A percentile compares a stretch with the other conserved stretches of the same genome.
These are phyloP conservation scores for Corvus moneduloides DNA, from an alignment of 2,113 vertebrate species.

Conservation along the genomic window DNA sequence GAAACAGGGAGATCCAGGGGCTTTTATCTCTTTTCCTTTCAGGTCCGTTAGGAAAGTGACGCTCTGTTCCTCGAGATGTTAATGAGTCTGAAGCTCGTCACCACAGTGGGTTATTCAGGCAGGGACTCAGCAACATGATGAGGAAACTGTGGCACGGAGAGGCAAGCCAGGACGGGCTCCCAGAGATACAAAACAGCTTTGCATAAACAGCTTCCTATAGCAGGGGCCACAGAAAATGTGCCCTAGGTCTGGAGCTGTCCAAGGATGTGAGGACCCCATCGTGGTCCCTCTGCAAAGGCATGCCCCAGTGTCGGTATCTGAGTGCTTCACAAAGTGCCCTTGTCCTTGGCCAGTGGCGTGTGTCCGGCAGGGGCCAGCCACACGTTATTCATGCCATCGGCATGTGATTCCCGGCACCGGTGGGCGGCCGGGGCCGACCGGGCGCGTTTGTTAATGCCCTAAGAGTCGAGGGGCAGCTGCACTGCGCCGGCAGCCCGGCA, in stretches of 20 bases:
- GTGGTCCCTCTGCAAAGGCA: not conserved
- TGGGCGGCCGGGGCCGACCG: not conserved
- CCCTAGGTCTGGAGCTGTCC: not conserved
- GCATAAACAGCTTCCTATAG: accelerated
- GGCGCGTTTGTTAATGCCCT: accelerated
- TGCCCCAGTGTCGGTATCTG: not conserved
- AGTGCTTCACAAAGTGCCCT: not conserved
- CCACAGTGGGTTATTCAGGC: not conserved
- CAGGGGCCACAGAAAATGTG: accelerated
- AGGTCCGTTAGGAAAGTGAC: not conserved
- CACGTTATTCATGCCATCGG: not conserved
- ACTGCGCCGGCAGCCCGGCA: accelerated
- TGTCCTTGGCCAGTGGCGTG: not conserved
- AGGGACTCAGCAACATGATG: accelerated
- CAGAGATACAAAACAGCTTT: not conserved
- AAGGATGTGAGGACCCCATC: accelerated
- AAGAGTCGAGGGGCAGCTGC: not conserved
- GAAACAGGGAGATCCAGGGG: not conserved
- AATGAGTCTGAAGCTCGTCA: not conserved
- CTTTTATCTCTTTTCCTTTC: not conserved
- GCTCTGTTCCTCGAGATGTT: not conserved
- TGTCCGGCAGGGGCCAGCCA: not conserved
- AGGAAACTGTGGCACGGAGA: not conserved
- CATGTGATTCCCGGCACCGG: not conserved
- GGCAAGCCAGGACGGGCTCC: not conserved